A percentile compares a stretch with the other conserved stretches of the same genome.
Conservation (phyloP, 2,797 vertebrate species). For the Danio choprae region DNA sequence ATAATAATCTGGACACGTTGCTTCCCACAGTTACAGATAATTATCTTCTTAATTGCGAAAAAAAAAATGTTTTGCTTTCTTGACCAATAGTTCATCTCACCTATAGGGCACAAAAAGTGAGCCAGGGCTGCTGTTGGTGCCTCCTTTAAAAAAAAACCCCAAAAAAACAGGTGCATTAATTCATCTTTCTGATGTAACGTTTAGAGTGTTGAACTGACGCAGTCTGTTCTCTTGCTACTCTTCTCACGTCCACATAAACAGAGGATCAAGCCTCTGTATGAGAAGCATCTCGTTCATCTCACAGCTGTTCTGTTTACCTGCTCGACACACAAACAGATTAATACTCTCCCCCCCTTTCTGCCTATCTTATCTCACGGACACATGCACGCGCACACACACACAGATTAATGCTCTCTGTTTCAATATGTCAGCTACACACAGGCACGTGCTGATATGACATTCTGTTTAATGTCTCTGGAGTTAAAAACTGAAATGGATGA, state of each 20-base stretch:
- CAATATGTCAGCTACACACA: constrained; percentile 36
- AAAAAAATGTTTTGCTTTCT: background rate
- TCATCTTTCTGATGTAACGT: constrained; percentile 29
- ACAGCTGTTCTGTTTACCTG: constrained; percentile 37
- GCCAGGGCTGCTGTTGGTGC: background rate
- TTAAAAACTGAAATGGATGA: constrained; percentile 22
- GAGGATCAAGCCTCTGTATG: constrained; percentile 36
- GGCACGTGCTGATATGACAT: constrained; percentile 49
- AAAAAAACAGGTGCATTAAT: background rate
- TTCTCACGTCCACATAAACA: constrained; percentile 51
- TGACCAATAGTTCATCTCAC: background rate
- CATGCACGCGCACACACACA: constrained; percentile 39
- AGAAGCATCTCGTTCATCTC: constrained; percentile 43
- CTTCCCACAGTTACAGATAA: background rate
- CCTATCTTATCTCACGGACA: constrained; percentile 31
- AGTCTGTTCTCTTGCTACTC: constrained; percentile 40
- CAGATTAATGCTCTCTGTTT: constrained; percentile 46
- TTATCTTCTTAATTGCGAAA: background rate
- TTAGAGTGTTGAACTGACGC: constrained; percentile 16
- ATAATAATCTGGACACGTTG: no score
- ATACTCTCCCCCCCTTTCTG: constrained; percentile 11
- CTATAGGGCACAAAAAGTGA: background rate
- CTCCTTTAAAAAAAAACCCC: background rate
- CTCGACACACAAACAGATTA: constrained; percentile 41
- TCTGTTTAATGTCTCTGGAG: constrained; percentile 43